A percentile compares a stretch with the other conserved stretches of the same genome.
Evolutionary conservation across 2,888 invertebrate species (phyloP).

Genomic region (Pyrochroa serraticornis): DNA sequence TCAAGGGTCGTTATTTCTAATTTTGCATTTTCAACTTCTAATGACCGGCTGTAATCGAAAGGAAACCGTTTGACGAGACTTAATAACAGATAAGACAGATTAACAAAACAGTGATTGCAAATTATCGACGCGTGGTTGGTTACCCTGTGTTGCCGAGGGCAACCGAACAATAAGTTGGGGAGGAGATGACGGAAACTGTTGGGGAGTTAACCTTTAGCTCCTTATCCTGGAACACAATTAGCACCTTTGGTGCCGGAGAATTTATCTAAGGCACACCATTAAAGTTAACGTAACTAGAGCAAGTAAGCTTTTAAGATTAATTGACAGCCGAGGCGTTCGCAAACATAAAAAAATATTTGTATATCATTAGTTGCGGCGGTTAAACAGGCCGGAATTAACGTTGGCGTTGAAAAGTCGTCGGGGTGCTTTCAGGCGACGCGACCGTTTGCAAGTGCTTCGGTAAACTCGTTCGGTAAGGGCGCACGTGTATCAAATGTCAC

Average conservation of each 20-base stretch:
- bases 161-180: slow-evolving; percentile 36
- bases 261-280: background rate
- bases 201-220: slow-evolving; percentile 33
- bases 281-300: background rate
- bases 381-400: background rate
- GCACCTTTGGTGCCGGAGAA: slow-evolving; percentile 24
- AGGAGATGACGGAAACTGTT: slow-evolving; percentile 36
- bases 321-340: slow-evolving; percentile 1
- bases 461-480: slow-evolving; percentile 35
- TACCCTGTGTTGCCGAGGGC: slow-evolving; percentile 26
- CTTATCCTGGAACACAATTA: slow-evolving; percentile 34
- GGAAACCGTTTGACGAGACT: slow-evolving; percentile 32
- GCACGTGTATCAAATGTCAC: slow-evolving; percentile 42
- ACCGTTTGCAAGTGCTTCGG: slow-evolving; percentile 16
- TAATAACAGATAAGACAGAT: slow-evolving; percentile 39
- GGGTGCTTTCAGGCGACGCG: slow-evolving; percentile 4
- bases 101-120: slow-evolving; percentile 41
- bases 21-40: too few species aligned
- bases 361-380: slow-evolving; percentile 3
- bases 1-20: too few species aligned
- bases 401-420: slow-evolving; percentile 13
- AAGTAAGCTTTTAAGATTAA: slow-evolving; percentile 5
- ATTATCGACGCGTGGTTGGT: slow-evolving; percentile 38
- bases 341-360: slow-evolving; percentile 2
- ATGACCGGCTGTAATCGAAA: too few species aligned